A percentile compares a stretch with the other conserved stretches of the same genome.
Conservation (phyloP, 2,888 invertebrate species). For the Cheilosia vulpina region DNA sequence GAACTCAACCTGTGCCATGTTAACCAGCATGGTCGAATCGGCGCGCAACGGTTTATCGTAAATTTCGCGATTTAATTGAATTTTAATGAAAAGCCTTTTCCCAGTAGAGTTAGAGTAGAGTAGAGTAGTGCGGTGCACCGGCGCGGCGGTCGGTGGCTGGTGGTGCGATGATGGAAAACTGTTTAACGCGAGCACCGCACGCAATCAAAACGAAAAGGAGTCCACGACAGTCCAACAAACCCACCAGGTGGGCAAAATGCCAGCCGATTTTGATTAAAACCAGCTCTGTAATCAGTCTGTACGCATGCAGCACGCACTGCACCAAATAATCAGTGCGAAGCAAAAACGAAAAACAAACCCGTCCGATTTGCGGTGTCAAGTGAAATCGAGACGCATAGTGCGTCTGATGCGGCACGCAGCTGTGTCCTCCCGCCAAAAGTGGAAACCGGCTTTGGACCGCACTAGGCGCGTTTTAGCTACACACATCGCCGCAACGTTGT, state of each 20-base stretch:
- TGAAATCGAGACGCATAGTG: constrained; percentile 70
- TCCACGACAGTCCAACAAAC: constrained; percentile 58
- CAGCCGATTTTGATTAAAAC: constrained; percentile 58
- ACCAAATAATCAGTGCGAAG: constrained; percentile 47
- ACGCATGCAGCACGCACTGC: constrained; percentile 67
- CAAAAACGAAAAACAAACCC: constrained; percentile 4
- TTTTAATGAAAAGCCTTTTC: constrained; percentile 72
- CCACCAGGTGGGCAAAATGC: constrained; percentile 69
- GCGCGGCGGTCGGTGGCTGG: not conserved
- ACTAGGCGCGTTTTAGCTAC: constrained; percentile 44
- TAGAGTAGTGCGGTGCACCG: constrained; percentile 8
- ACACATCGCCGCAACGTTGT: constrained; percentile 4
- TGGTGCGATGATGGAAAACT: constrained; percentile 65
- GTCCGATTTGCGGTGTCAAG: constrained; percentile 54
- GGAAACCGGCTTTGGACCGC: constrained; percentile 62
- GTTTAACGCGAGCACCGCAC: constrained; percentile 48
- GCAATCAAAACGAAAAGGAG: constrained; percentile 47
- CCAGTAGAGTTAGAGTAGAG: not conserved
- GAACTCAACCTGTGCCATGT: constrained; percentile 53
- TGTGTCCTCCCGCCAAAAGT: constrained; percentile 28
- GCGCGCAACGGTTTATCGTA: constrained; percentile 56
- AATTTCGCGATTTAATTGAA: constrained; percentile 72
- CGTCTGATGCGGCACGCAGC: constrained; percentile 23
- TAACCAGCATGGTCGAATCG: constrained; percentile 35
- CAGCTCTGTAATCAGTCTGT: constrained; percentile 63